A percentile compares a stretch with the other conserved stretches of the same genome.
phyloP scores from a whole-genome alignment of 2,888 invertebrate genomes.

The Oxycera nigricornis region DNA sequence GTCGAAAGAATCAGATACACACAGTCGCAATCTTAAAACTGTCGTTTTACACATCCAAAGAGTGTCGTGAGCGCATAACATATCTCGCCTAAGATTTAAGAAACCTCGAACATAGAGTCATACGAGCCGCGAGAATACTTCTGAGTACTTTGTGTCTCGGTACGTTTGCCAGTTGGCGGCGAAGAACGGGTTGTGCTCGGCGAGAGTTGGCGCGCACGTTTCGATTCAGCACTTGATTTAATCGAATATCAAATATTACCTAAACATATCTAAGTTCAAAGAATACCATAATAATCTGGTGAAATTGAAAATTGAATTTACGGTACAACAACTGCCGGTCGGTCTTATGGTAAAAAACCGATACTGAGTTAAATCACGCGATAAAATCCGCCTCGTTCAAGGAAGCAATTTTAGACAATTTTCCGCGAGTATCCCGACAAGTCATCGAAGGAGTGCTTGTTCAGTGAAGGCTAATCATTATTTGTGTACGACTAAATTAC shows the following conservation, averaged over 20 bases:
- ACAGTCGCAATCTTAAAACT: neutral
- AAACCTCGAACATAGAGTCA: neutral
- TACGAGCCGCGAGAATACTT: constrained; percentile 29
- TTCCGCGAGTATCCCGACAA: neutral
- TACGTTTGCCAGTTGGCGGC: constrained; percentile 43
- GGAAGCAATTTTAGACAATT: too few relatives aligned
- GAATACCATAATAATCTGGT: neutral
- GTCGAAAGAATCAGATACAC: neutral
- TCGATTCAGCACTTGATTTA: neutral
- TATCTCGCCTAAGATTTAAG: neutral
- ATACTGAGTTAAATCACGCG: neutral
- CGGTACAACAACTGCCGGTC: neutral
- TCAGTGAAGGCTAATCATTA: neutral
- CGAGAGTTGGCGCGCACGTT: constrained; percentile 44
- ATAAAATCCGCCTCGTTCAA: neutral
- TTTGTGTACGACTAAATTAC: too few relatives aligned
- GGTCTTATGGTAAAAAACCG: neutral
- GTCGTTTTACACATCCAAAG: neutral
- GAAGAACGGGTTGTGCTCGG: constrained; percentile 47
- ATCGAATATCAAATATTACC: neutral
- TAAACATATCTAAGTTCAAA: neutral
- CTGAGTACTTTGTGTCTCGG: constrained; percentile 37
- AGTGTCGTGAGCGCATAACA: neutral
- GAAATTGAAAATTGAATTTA: neutral
- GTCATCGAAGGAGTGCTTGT: neutral